Conservation (phyloP, 2,113 vertebrate species). For the Brachypteracias leptosomus region DNA sequence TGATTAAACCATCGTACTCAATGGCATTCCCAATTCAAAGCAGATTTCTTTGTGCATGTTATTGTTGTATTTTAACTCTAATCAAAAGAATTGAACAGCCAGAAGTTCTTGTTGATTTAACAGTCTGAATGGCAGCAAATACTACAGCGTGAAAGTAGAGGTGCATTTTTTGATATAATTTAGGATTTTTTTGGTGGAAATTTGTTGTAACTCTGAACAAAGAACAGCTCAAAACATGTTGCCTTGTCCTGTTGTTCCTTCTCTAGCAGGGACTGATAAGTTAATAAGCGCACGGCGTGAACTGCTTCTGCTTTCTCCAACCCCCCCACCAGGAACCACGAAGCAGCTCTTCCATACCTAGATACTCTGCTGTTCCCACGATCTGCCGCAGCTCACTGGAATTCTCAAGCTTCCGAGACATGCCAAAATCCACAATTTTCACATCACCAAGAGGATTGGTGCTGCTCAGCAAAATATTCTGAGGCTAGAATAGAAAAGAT, state of each 20-base stretch:
- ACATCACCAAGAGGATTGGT: slow-evolving; percentile 89
- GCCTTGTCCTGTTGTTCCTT: neutral
- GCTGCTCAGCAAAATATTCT: slow-evolving; percentile 93
- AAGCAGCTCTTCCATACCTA: slow-evolving; percentile 79
- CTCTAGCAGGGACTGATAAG: neutral
- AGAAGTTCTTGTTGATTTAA: neutral
- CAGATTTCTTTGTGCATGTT: neutral
- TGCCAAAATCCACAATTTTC: slow-evolving; percentile 96
- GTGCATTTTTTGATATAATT: neutral
- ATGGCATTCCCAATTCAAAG: neutral
- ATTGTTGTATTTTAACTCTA: neutral
- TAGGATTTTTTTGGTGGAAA: neutral
- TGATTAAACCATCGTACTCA: neutral
- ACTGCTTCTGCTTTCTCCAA: neutral
- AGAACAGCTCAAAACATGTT: neutral
- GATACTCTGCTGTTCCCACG: slow-evolving; percentile 94
- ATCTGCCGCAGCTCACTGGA: slow-evolving; percentile 88
- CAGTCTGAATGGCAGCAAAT: neutral
- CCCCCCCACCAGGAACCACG: neutral
- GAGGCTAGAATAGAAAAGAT: slow-evolving; percentile 80
- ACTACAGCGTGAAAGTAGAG: neutral
- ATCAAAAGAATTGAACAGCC: neutral
- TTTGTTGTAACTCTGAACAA: neutral
- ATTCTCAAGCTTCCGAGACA: slow-evolving; percentile 88
- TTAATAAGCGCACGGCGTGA: neutral